Evolutionary conservation across 2,888 invertebrate genomes (phyloP), one percentile per base, ranked within the genome.

Genomic region (Conomelus anceps): DNA sequence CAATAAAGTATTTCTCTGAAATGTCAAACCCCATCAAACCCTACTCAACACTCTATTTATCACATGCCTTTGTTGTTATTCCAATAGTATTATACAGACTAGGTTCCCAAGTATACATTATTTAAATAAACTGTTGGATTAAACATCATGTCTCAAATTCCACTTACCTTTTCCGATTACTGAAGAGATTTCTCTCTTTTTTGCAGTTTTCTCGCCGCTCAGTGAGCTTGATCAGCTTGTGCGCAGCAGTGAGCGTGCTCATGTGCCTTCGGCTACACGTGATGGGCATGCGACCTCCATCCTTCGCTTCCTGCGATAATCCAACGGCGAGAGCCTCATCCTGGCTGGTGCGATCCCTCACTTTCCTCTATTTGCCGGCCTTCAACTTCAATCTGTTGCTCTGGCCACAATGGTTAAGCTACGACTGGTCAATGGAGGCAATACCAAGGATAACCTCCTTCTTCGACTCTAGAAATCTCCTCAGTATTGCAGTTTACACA

Each of bases 391-490:
- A 96, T 93, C 95, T 99, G 92, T 94, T 99, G 90, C 93, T 99
- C 84, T 98, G 96, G 93, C 99, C 99, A 7, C 95, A 95, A 92
- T 96, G 96, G 91, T 94, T 99, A 89, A 98, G 98, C 93, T 99
- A 99, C 94, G 99, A 99, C 94, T 99, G 99, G 99, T 98, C 99
- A 24, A 99, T 99, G 99, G 98, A 98, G 92, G 97, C 99, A 0
- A 96, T 99, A 92, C 98, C 98, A 11, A 95, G 97, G 90, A 96
- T 99, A 91, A 96, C 96, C 87, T 95, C 96, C 34, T 92, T 97
- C 22, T 94, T 95, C 92, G 99, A 99, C 93, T 94, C 95, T 6
- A 95, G 99, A 91, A 98, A 98, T 93, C 93, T 97, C 89, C 94
- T 96, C 90, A 96, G 97, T 3, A 92, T 96, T 23, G 94, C 95